A percentile compares a stretch with the other conserved stretches of the same genome.
Evolutionary conservation across 2,797 vertebrate species (phyloP).

Genomic region (Tapera naevia): DNA sequence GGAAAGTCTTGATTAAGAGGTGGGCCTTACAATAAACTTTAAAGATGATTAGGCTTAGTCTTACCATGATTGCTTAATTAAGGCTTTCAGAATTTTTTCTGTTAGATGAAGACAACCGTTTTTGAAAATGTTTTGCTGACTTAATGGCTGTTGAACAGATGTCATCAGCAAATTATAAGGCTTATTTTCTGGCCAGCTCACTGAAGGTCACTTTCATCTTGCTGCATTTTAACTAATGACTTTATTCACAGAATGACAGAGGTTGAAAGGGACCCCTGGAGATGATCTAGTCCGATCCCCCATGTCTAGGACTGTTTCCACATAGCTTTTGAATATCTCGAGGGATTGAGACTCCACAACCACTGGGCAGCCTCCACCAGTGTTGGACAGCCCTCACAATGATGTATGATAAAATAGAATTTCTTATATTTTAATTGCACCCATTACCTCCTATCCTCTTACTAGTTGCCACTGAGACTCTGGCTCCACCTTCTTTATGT

Average conservation of each 20-base stretch:
- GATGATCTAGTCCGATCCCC: fast-evolving
- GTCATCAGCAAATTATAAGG: background rate
- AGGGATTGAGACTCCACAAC: too few relatives aligned
- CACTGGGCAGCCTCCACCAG: too few relatives aligned
- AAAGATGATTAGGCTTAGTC: slow-evolving; percentile 26
- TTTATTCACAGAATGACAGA: background rate
- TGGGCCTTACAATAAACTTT: background rate
- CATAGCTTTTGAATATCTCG: too few relatives aligned
- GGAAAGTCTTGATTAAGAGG: slow-evolving; percentile 27
- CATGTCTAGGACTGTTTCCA: background rate
- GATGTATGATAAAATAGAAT: too few relatives aligned
- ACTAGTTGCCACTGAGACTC: background rate
- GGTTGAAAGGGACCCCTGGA: background rate
- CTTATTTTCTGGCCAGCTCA: background rate
- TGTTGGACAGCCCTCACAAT: too few relatives aligned
- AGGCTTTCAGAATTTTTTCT: slow-evolving; percentile 1
- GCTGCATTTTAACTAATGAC: background rate
- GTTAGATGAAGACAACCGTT: background rate
- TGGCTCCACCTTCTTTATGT: background rate
- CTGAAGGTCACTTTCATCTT: background rate
- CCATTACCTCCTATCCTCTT: background rate
- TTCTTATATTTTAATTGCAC: background rate
- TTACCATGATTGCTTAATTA: slow-evolving; percentile 40
- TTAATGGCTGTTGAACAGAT: slow-evolving; percentile 7
- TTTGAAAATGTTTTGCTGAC: slow-evolving; percentile 14